Percentiles rank a stretch among this genome's conserved stretches.
phyloP scores from a whole-genome alignment of 2,888 invertebrate species.

The Agonopterix subpropinquella region DNA sequence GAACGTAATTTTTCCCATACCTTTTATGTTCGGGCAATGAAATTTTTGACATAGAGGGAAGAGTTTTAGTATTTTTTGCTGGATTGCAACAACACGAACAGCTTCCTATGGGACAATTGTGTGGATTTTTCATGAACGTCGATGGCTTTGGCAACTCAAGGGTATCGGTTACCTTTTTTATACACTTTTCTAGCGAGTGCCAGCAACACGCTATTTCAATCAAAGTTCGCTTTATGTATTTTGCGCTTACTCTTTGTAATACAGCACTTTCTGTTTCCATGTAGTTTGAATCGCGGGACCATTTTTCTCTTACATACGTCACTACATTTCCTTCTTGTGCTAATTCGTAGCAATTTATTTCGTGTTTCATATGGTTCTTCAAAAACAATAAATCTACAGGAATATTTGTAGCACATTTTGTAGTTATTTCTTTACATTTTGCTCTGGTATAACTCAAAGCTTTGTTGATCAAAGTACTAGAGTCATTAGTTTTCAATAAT shows the following conservation, averaged over 20 bases:
- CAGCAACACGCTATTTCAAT: slow-evolving; percentile 22
- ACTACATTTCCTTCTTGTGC: neutral
- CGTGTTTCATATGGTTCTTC: neutral
- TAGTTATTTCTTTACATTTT: neutral
- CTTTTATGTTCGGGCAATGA: too few relatives aligned
- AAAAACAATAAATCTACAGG: neutral
- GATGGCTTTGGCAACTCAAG: neutral
- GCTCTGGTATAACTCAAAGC: slow-evolving; percentile 2
- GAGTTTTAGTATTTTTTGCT: neutral
- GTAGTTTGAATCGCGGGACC: too few relatives aligned
- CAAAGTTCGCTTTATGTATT: neutral
- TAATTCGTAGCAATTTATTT: neutral
- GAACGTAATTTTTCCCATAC: too few relatives aligned
- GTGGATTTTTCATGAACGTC: slow-evolving; percentile 19
- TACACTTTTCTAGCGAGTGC: slow-evolving; percentile 22
- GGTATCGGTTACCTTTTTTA: slow-evolving; percentile 8
- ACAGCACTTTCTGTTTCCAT: too few relatives aligned
- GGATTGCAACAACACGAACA: slow-evolving; percentile 25
- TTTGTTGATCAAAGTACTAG: neutral
- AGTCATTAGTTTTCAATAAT: neutral
- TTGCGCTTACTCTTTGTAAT: too few relatives aligned
- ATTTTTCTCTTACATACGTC: neutral
- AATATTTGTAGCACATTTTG: neutral
- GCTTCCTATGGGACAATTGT: slow-evolving; percentile 14
- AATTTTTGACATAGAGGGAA: too few relatives aligned